A percentile compares a stretch with the other conserved stretches of the same genome.
phyloP scores from a whole-genome alignment of 2,888 invertebrate species.

The Cremastobaeus sp. region DNA sequence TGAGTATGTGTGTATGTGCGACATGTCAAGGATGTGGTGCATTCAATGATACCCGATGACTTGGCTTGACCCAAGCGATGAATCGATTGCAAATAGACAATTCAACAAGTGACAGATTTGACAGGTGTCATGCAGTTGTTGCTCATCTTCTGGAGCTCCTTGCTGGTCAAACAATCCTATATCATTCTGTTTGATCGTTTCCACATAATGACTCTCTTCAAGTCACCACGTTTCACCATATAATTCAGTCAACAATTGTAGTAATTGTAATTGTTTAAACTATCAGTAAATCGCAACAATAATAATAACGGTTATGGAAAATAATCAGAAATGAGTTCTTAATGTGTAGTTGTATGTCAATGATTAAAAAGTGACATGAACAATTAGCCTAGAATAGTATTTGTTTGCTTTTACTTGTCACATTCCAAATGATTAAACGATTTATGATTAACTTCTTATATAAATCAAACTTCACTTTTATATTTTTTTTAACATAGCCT shows the following conservation, averaged over 20 bases:
- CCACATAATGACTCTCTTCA: no score
- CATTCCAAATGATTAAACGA: no score
- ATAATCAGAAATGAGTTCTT: no score
- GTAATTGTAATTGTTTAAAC: no score
- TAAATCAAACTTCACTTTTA: no score
- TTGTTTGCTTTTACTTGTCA: constrained; percentile 3
- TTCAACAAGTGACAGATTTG: constrained; percentile 21
- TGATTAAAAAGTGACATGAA: background rate
- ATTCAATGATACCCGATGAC: constrained; percentile 16
- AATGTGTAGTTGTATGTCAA: background rate
- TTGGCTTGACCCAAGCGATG: constrained; percentile 7
- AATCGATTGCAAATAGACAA: constrained; percentile 3
- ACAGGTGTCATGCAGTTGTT: constrained; percentile 3
- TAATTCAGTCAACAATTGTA: no score
- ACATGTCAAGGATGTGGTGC: constrained; percentile 30
- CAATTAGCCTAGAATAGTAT: background rate
- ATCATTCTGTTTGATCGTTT: background rate
- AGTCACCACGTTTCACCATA: no score
- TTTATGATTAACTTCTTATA: no score
- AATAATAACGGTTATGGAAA: no score
- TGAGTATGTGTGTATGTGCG: background rate
- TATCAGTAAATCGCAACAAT: no score
- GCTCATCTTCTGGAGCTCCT: background rate
- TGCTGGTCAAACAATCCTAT: background rate
- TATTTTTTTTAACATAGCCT: no score